These are phyloP conservation scores for Machimus atricapillus DNA, from an alignment of 2,888 invertebrate genomes.

Conservation along the genomic window DNA sequence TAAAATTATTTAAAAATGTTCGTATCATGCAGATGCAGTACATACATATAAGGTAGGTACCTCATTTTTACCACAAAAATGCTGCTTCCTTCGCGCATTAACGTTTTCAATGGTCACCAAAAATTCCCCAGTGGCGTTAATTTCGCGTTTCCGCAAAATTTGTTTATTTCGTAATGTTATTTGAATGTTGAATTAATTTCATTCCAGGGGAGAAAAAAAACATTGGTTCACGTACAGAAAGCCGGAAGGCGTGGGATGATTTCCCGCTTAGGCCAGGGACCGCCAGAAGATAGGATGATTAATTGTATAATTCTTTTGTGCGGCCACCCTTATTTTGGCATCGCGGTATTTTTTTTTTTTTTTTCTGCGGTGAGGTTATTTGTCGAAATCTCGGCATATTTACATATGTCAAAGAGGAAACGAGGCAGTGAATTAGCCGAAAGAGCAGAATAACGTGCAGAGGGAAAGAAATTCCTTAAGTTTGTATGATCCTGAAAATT, in stretches of 20 bases:
- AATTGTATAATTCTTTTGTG: conserved; percentile 13
- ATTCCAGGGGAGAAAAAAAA: neutral
- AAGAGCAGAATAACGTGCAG: neutral
- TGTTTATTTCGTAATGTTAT: conserved; percentile 9
- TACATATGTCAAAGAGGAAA: conserved; percentile 16
- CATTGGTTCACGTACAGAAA: neutral
- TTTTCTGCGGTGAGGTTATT: neutral
- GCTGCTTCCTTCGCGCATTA: neutral
- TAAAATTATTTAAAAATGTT: no score
- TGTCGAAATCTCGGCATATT: neutral
- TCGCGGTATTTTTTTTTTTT: neutral
- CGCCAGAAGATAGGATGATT: neutral
- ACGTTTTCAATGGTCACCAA: neutral
- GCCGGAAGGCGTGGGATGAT: neutral
- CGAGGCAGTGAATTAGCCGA: neutral
- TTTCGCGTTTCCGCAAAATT: conserved; percentile 1
- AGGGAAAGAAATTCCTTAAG: neutral
- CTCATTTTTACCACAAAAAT: neutral
- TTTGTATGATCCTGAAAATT: neutral
- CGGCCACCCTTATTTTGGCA: neutral
- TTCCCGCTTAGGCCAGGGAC: neutral
- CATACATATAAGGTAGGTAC: no score
- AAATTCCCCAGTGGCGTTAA: neutral
- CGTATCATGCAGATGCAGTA: no score
- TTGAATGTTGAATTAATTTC: conserved; percentile 7